phyloP scores from a whole-genome alignment of 1,140 invertebrate genomes.

The Bombus superbus region DNA sequence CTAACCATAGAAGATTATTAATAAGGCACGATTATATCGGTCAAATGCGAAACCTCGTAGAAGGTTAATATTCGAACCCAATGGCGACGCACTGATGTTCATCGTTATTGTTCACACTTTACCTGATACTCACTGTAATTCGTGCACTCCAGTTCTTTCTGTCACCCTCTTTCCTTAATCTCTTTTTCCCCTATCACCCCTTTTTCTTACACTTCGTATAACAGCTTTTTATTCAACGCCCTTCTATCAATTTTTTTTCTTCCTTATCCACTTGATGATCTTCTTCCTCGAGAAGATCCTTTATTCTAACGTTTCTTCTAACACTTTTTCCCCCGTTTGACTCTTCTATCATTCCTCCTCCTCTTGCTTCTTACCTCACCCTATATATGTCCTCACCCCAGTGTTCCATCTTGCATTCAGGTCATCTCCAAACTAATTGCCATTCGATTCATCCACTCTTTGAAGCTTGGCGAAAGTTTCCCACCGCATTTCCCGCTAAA shows the following conservation, averaged over 20 bases:
- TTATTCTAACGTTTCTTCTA: neutral
- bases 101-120: neutral
- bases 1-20: too few relatives aligned
- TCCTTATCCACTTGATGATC: neutral
- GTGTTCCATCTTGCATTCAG: slow-evolving; percentile 10
- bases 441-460: slow-evolving; percentile 54
- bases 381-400: neutral
- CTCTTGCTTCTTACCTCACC: neutral
- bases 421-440: slow-evolving; percentile 51
- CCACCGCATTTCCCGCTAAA: slow-evolving; percentile 48
- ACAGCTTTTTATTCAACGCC: neutral
- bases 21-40: neutral
- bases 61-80: neutral
- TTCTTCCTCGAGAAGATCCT: too few relatives aligned
- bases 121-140: neutral
- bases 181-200: neutral
- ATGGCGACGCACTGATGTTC: neutral
- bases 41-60: too few relatives aligned
- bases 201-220: neutral
- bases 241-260: neutral
- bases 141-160: neutral
- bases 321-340: neutral
- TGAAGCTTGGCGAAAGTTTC: slow-evolving; percentile 27
- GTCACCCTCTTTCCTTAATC: neutral
- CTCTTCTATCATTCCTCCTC: neutral